Evolutionary conservation across 2,113 vertebrate genomes (phyloP).

Genomic region (Laticauda laticaudata): DNA sequence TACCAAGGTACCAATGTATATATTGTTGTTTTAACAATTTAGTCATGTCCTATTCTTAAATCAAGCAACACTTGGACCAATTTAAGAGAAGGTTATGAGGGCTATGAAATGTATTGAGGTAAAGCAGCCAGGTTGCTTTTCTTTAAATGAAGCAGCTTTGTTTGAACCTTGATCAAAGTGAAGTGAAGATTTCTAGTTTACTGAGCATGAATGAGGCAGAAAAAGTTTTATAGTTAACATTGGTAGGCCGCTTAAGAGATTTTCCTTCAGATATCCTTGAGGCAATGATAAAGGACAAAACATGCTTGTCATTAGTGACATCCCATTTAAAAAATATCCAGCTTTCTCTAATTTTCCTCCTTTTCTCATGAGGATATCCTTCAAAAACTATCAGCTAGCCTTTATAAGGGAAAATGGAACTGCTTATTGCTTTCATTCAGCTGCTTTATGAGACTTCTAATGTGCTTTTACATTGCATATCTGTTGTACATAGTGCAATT

Average conservation of each 20-base stretch:
- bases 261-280: neutral
- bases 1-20: neutral
- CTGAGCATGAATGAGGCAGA: neutral
- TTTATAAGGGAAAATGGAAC: neutral
- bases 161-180: neutral
- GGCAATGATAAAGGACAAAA: neutral
- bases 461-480: neutral
- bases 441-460: neutral
- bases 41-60: neutral
- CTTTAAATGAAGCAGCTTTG: neutral
- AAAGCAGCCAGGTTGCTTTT: neutral
- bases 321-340: neutral
- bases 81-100: neutral
- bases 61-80: neutral
- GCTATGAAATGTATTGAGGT: neutral
- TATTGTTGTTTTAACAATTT: neutral
- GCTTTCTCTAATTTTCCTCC: neutral
- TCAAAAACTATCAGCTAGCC: neutral
- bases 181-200: neutral
- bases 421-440: neutral
- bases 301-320: neutral
- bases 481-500: neutral
- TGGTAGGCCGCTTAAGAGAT: neutral
- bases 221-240: neutral
- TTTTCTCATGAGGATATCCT: neutral